Evolutionary conservation across 2,888 invertebrate species (phyloP).

Genomic region (Enchytraeus crypticus): DNA sequence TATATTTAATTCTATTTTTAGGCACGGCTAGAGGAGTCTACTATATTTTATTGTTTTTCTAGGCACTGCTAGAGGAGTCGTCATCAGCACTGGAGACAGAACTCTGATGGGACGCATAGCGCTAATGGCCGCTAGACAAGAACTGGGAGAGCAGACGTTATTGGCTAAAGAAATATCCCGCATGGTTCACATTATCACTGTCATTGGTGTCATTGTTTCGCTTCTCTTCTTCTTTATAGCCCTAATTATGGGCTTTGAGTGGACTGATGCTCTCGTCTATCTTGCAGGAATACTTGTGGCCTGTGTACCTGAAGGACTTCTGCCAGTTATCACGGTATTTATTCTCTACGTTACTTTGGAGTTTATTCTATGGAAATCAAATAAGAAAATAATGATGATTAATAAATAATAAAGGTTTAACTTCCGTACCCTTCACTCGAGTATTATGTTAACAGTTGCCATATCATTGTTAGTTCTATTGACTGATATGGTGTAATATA

Average conservation of each 20-base stretch:
- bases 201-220: constrained; percentile 66
- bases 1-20: not conserved
- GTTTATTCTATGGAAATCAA: too few species aligned
- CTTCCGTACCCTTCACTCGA: not conserved
- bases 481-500: too few species aligned
- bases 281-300: constrained; percentile 96
- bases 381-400: not conserved
- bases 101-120: constrained; percentile 51
- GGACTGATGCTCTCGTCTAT: constrained; percentile 98
- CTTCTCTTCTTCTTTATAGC: constrained; percentile 97
- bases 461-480: too few species aligned
- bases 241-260: constrained; percentile 90
- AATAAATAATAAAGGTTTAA: too few species aligned
- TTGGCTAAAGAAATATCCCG: constrained; percentile 98
- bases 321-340: constrained; percentile 87
- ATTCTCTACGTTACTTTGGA: too few species aligned
- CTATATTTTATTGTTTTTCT: not conserved
- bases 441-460: too few species aligned
- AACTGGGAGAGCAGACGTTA: constrained; percentile 72
- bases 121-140: constrained; percentile 48
- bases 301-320: constrained; percentile 94
- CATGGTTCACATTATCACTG: constrained; percentile 96
- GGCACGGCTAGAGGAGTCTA: not conserved
- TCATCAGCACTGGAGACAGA: constrained; percentile 46
- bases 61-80: constrained; percentile 46